Evolutionary conservation across 2,797 vertebrate species (phyloP).

Genomic region (Pangasius sanitwongsei): DNA sequence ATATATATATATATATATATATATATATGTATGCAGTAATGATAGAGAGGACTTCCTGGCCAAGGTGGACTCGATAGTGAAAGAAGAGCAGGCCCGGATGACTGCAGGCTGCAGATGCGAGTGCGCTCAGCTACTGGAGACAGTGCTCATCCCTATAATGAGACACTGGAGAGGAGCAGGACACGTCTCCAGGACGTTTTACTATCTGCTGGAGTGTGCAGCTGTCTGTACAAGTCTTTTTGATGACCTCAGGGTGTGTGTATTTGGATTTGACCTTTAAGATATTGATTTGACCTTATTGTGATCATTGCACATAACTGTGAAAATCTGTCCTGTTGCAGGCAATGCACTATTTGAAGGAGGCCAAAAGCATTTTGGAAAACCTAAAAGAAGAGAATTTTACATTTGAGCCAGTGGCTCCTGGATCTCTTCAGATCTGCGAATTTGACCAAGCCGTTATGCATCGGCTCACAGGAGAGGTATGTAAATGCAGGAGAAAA

Average conservation of each 20-base stretch:
- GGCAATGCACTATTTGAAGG: constrained; percentile 48
- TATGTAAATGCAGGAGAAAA: not conserved
- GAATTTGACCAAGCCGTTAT: constrained; percentile 47
- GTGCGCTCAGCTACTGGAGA: constrained; percentile 38
- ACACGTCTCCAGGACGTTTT: constrained; percentile 46
- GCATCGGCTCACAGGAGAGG: constrained; percentile 52
- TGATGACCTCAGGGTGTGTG: constrained; percentile 42
- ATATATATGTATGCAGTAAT: constrained; percentile 9
- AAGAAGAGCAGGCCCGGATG: not conserved
- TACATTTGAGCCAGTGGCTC: not conserved
- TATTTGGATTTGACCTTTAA: not conserved
- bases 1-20: too few relatives aligned
- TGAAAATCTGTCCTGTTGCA: not conserved
- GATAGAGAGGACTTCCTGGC: constrained; percentile 18
- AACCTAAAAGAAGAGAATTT: constrained; percentile 36
- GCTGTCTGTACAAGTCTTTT: constrained; percentile 37
- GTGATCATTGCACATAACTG: not conserved
- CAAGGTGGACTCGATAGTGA: constrained; percentile 31
- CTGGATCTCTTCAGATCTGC: constrained; percentile 27
- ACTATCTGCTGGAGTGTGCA: constrained; percentile 46
- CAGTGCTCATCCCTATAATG: constrained; percentile 36
- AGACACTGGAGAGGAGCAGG: constrained; percentile 51
- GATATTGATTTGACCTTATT: not conserved
- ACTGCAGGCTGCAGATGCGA: not conserved
- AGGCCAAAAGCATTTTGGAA: constrained; percentile 42